Base-by-base conservation (phyloP, 1,140 invertebrate species). In the Drosophila sucinea region DNA sequence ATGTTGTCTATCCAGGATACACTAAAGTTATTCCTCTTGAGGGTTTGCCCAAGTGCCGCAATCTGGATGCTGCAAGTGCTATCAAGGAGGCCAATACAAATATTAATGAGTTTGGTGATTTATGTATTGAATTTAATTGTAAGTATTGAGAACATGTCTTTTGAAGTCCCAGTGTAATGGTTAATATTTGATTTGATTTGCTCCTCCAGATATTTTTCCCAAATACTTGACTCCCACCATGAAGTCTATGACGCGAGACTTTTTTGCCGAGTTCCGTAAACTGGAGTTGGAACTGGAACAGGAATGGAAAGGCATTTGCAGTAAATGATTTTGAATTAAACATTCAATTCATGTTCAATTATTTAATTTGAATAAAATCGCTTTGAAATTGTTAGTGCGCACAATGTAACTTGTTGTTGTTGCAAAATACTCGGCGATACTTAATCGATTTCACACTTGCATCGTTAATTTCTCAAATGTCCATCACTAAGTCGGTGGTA, bases 1-100 rank as follows among this genome's bases (percentile, higher is more conserved):
- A 96, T 79, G 94, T 96, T 23, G 94, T 96, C 5, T 17, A 93
- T 2, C 95, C 95, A 1, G 93, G 93, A 3, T 96, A 94, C 72
- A 91, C 92, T 41, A 96, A 95, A 82, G 74, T 94, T 1, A 85
- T 96, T 1, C 82, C 92, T 38, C 93, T 93, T 0, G 95, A 96
- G 91, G 95, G 95, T 6, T 91, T 96, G 44, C 95, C 95, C 0
- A 73, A 94, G 32, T 92, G 92, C 2, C 91, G 91, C 32, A 69
- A 90, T 51, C 8, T 77, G 27, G 60, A 77, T 65, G 72, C 69
- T 1, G 74, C 76, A 7, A 74, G 55, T 27, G 63, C 66, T 1
- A 73, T 81, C 3, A 89, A 73, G 11, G 66, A 76, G 23, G 80
- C 86, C 1, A 81, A 87, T 38, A 72, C 81, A 29, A 57, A 61